These are phyloP conservation scores for Phaethon lepturus DNA, from an alignment of 2,113 vertebrate species.

Conservation along the genomic window DNA sequence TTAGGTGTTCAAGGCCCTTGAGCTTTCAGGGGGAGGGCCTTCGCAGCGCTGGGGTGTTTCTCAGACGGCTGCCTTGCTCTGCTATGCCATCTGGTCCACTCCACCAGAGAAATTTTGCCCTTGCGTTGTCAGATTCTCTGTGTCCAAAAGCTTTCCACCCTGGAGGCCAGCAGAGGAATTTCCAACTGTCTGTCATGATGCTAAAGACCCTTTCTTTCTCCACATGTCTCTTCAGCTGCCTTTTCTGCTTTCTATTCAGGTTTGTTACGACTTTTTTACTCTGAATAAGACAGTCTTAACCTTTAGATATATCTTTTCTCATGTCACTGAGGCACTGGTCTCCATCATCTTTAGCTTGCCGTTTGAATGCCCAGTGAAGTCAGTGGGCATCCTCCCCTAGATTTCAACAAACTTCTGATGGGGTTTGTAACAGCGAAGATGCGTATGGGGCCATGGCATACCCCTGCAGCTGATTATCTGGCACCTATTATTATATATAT, in stretches of 20 bases:
- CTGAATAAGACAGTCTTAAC: neutral
- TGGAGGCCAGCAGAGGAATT: neutral
- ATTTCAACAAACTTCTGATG: neutral
- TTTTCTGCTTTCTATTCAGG: neutral
- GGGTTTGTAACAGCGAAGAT: neutral
- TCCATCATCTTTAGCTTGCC: neutral
- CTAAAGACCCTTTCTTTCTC: neutral
- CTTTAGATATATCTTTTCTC: neutral
- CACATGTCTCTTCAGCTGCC: neutral
- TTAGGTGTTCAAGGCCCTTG: neutral
- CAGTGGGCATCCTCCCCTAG: neutral
- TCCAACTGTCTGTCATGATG: neutral
- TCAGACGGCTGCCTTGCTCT: neutral
- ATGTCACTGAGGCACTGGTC: neutral
- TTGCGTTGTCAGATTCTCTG: neutral
- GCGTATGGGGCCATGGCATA: neutral
- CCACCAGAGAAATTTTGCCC: neutral
- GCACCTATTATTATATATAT: too few relatives aligned
- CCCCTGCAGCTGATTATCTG: neutral
- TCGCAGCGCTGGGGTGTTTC: neutral
- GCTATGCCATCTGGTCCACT: neutral
- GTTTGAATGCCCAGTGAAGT: neutral
- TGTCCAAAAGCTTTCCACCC: neutral
- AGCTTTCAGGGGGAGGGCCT: neutral
- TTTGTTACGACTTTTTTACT: neutral